Base-by-base conservation (phyloP, 2,113 vertebrate species). In the Capreolus pygargus region DNA sequence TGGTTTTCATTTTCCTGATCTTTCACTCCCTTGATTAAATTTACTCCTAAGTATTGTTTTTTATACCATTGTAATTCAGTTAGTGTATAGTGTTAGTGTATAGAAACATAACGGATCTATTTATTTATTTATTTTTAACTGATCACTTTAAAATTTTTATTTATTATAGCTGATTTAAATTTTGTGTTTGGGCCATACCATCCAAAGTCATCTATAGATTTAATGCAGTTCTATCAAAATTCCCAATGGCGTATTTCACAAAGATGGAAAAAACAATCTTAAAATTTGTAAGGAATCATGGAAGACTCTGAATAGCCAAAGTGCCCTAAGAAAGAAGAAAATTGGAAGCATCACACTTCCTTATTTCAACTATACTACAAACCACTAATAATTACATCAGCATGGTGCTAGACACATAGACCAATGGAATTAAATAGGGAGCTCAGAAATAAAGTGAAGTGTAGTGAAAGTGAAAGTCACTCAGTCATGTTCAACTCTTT, bases 401-500 rank as follows among this genome's bases (percentile, higher is more conserved):
- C n/a, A 70, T 70, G n/a, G 10, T 70, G 67, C n/a, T 70, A 7
- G 74, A 76, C 23, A 76, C 12, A 76, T 27, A 43, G 36, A 76
- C 74, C 39, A 39, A 39, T 39, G 36, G n/a, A 39, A 70, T 70
- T 70, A 70, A 36, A 70, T 6, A 70, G n/a, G 64, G 64, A 21
- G 64, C n/a, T 70, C 64, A 70, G n/a, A 70, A 39, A 23, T 23
- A 39, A 70, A 70, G 67, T 70, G 67, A 70, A 39, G 17, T 67
- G 33, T 36, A 36, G 17, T 70, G 64, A 54, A 54, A 54, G 52
- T 54, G 52, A 39, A 70, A 36, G 9, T 70, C 0, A 2, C 67
- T 70, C 36, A 39, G n/a, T 70, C 0, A 0, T 39, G n/a, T 70
- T 21, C 0, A 1, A 23, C 67, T 70, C 19, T 70, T 70, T 70